A percentile compares a stretch with the other conserved stretches of the same genome.
Evolutionary conservation across 2,888 invertebrate species (phyloP).

Genomic region (Sturmia bella): DNA sequence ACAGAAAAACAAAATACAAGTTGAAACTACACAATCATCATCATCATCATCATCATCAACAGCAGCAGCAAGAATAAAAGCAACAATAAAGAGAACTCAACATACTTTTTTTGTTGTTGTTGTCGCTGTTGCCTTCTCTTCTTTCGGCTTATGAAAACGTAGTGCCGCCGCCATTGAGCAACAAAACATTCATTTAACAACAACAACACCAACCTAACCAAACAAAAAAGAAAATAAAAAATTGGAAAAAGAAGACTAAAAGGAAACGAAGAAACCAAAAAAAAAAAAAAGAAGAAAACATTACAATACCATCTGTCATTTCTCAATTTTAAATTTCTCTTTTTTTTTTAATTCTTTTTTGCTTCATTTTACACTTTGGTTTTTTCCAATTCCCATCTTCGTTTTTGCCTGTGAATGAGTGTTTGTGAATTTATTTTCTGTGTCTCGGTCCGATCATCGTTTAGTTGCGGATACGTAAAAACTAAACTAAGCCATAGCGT

Average conservation of each 20-base stretch:
- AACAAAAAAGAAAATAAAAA: too few species aligned
- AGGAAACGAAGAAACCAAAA: conserved; percentile 32
- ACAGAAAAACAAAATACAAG: conserved; percentile 21
- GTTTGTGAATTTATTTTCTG: conserved; percentile 29
- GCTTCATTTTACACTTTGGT: conserved; percentile 32
- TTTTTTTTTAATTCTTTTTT: too few species aligned
- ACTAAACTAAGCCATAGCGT: conserved; percentile 19
- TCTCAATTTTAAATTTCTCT: conserved; percentile 63
- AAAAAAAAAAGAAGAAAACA: conserved; percentile 30
- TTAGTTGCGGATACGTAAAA: conserved; percentile 46
- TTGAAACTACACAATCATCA: conserved; percentile 43
- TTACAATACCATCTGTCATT: conserved; percentile 67
- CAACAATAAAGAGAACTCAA: conserved; percentile 56
- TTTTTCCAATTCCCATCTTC: conserved; percentile 35
- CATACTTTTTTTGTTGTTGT: conserved; percentile 50
- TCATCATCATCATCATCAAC: conserved; percentile 60
- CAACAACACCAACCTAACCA: conserved; percentile 6
- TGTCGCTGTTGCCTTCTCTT: conserved; percentile 45
- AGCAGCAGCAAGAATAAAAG: conserved; percentile 38
- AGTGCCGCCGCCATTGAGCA: conserved; percentile 60
- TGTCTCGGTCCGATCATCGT: conserved; percentile 56
- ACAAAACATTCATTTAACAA: conserved; percentile 37
- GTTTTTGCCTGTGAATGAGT: conserved; percentile 23
- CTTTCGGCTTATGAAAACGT: conserved; percentile 30
- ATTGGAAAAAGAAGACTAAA: conserved; percentile 32